Base-by-base conservation (phyloP, 2,797 vertebrate species). In the Rhinella marina region DNA sequence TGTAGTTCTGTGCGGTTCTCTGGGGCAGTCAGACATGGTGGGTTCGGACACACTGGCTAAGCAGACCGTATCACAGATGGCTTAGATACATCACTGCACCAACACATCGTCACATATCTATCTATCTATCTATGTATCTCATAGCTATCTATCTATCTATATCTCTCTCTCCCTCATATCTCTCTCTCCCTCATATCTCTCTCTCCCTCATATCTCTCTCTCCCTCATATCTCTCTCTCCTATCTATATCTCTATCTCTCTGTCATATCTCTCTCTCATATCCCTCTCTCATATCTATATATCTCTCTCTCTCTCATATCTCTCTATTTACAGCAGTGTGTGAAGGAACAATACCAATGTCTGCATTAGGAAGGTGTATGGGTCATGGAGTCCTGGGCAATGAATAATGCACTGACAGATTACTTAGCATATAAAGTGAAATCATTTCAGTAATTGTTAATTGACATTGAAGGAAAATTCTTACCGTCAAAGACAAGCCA, bases 391-490 rank as follows among this genome's bases (percentile, higher is more conserved):
- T 1, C 9, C 29, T 29, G 27, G 25, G 66, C 29, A 70, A 70
- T 70, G 66, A 29, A 70, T 70, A 70, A 70, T 70, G 66, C 66
- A 32, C 27, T 70, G 66, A 29, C 4, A 7, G 66, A 29, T 70
- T 70, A 29, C 27, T 70, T 70, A 70, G 66, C 66, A 70, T 70
- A 70, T 70, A 70, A 27, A 70, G 66, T 70, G 66, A 70, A 29
- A 29, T 70, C 14, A 70, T 70, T 70, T 29, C 25, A 29, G 13
- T 70, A 70, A 70, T 70, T 32, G 13, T 70, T 70, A 70, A 29
- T 32, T 7, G 25, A 70, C 25, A 29, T 14, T 17, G 12, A 68
- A 68, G 29, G n/a, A 13, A 25, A 25, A 25, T n/a, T 66, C 23
- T 29, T 29, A 32, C 29, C 29, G 66, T 29, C 27, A 32, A 29